phyloP scores from a whole-genome alignment of 2,113 vertebrate species.

The Callopanchax toddi region DNA sequence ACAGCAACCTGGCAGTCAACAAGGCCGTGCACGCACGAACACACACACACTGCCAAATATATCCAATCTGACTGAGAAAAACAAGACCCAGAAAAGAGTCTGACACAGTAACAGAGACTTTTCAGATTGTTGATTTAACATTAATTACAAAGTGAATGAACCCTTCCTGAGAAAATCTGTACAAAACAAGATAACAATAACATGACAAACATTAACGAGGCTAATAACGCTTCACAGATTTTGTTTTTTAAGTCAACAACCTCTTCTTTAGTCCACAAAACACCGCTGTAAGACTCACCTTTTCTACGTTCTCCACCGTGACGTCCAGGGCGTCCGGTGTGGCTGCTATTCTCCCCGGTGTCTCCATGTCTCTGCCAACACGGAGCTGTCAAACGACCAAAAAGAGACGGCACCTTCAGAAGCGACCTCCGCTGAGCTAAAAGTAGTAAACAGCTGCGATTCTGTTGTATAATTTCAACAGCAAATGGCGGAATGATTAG shows the following conservation, averaged over 20 bases:
- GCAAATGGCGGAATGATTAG: neutral
- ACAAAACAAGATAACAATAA: neutral
- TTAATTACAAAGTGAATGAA: neutral
- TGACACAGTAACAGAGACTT: neutral
- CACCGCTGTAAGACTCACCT: conserved; percentile 77
- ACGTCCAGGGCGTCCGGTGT: conserved; percentile 86
- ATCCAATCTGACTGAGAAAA: conserved; percentile 21
- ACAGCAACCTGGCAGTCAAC: conserved; percentile 55
- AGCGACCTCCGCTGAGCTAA: conserved; percentile 8
- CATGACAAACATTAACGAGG: neutral
- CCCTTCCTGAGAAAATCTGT: neutral
- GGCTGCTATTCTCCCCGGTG: conserved; percentile 73
- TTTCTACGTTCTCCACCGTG: conserved; percentile 96
- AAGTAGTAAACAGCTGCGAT: neutral
- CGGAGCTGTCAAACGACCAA: conserved; percentile 74
- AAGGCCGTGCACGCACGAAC: neutral
- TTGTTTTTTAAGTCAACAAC: neutral
- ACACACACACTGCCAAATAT: neutral
- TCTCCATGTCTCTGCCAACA: conserved; percentile 72
- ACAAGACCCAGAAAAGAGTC: conserved; percentile 15
- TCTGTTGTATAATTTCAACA: neutral
- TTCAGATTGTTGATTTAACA: neutral
- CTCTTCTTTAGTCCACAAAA: neutral
- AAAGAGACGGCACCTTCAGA: conserved; percentile 49
- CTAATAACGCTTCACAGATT: neutral